A percentile compares a stretch with the other conserved stretches of the same genome.
Evolutionary conservation across 2,888 invertebrate species (phyloP).

Genomic region (Fabriciana adippe): DNA sequence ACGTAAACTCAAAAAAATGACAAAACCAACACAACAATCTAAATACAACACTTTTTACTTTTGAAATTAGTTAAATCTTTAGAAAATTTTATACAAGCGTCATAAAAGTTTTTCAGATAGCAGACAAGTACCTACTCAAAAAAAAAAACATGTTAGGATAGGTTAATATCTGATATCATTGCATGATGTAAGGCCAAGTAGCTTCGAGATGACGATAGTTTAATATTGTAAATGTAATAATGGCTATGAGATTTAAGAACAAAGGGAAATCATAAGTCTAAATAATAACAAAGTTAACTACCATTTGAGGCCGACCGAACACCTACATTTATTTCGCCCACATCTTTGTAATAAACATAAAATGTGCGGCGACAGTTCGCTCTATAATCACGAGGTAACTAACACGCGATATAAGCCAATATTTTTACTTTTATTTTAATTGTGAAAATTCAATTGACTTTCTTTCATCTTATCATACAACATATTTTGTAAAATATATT

Average conservation of each 20-base stretch:
- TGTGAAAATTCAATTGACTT: neutral
- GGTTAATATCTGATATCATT: too few relatives aligned
- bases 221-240: constrained; percentile 16
- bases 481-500: neutral
- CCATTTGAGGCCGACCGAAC: constrained; percentile 51
- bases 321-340: constrained; percentile 67
- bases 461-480: too few relatives aligned
- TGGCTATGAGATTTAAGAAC: constrained; percentile 27
- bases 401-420: constrained; percentile 50
- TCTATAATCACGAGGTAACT: constrained; percentile 57
- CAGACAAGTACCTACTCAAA: too few relatives aligned
- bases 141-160: too few relatives aligned
- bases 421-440: constrained; percentile 32
- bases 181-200: too few relatives aligned
- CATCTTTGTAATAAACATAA: constrained; percentile 62
- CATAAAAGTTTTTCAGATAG: too few relatives aligned
- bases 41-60: too few relatives aligned
- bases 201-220: too few relatives aligned
- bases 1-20: too few relatives aligned
- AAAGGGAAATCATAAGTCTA: constrained; percentile 56
- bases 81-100: too few relatives aligned
- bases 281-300: constrained; percentile 45
- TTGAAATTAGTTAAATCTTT: too few relatives aligned
- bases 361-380: constrained; percentile 58
- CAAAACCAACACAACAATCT: too few relatives aligned